phyloP scores from a whole-genome alignment of 1,140 invertebrate genomes.

The Drosophila neocordata region DNA sequence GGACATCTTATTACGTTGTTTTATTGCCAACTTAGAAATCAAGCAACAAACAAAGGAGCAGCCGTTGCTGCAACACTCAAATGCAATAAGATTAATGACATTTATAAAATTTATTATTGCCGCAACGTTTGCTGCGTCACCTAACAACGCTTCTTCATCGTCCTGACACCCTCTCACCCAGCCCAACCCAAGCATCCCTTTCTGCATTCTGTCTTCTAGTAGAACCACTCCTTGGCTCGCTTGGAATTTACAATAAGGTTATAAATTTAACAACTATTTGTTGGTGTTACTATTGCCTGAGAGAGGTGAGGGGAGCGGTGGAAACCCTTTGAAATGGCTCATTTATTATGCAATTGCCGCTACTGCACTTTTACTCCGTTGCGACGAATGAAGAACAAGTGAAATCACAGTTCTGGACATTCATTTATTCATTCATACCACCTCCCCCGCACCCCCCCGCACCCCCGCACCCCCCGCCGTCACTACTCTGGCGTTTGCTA shows the following conservation, averaged over 20 bases:
- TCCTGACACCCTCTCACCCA: too few species aligned
- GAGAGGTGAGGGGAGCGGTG: neutral
- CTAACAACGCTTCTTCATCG: neutral
- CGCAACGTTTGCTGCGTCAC: slow-evolving; percentile 45
- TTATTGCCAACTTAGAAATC: slow-evolving; percentile 70
- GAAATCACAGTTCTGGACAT: slow-evolving; percentile 8
- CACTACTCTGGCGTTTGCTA: slow-evolving; percentile 8
- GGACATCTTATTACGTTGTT: slow-evolving; percentile 78
- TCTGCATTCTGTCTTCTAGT: neutral
- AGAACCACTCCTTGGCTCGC: neutral
- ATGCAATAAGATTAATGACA: slow-evolving; percentile 75
- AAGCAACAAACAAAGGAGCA: slow-evolving; percentile 35
- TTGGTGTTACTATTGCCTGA: too few species aligned
- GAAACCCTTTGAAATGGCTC: slow-evolving; percentile 51
- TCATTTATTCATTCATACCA: neutral
- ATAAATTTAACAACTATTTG: slow-evolving; percentile 64
- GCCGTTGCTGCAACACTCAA: slow-evolving; percentile 39
- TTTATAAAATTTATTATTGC: slow-evolving; percentile 80
- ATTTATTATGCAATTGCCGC: slow-evolving; percentile 76
- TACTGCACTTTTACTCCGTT: slow-evolving; percentile 33
- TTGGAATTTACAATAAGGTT: slow-evolving; percentile 70
- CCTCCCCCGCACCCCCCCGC: neutral
- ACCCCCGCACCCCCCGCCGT: neutral
- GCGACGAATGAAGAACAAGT: neutral
- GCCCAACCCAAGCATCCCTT: too few species aligned